These are phyloP conservation scores for Syrrhaptes paradoxus DNA, from an alignment of 2,113 vertebrate genomes.

Conservation along the genomic window DNA sequence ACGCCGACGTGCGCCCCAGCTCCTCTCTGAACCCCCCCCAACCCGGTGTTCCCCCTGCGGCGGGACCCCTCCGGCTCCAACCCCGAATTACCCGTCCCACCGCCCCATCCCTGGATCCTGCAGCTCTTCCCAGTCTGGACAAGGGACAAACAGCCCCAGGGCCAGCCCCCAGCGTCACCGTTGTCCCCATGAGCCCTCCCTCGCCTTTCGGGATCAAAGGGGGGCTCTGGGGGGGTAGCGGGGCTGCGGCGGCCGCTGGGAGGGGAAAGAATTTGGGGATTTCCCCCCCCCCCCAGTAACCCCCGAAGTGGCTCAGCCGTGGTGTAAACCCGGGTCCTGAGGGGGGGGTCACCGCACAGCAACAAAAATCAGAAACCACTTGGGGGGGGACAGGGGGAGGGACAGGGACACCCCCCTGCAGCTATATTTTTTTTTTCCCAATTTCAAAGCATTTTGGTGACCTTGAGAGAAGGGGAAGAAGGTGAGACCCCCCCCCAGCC, in stretches of 20 bases:
- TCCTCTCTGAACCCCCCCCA: background rate
- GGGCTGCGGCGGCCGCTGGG: background rate
- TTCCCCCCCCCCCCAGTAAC: too few species aligned
- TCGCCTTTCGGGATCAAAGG: background rate
- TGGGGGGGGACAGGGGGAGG: too few species aligned
- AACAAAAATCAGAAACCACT: background rate
- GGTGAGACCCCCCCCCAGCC: too few species aligned
- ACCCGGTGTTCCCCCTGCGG: rapidly evolving
- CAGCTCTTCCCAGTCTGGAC: background rate
- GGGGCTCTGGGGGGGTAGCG: rapidly evolving
- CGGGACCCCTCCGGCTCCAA: rapidly evolving
- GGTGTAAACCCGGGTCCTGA: too few species aligned
- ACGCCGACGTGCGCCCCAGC: rapidly evolving
- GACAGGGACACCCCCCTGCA: rapidly evolving
- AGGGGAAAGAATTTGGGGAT: too few species aligned
- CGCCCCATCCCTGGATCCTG: background rate
- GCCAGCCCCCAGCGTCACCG: background rate
- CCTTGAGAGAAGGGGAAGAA: background rate
- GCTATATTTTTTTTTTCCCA: background rate
- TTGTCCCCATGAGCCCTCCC: background rate
- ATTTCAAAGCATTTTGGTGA: background rate
- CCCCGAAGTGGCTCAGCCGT: rapidly evolving
- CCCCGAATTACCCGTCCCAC: rapidly evolving
- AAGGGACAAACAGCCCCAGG: background rate
- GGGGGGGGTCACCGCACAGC: too few species aligned